A percentile compares a stretch with the other conserved stretches of the same genome.
Conservation (phyloP, 2,888 invertebrate genomes). For the Aleiodes leptofemur region DNA sequence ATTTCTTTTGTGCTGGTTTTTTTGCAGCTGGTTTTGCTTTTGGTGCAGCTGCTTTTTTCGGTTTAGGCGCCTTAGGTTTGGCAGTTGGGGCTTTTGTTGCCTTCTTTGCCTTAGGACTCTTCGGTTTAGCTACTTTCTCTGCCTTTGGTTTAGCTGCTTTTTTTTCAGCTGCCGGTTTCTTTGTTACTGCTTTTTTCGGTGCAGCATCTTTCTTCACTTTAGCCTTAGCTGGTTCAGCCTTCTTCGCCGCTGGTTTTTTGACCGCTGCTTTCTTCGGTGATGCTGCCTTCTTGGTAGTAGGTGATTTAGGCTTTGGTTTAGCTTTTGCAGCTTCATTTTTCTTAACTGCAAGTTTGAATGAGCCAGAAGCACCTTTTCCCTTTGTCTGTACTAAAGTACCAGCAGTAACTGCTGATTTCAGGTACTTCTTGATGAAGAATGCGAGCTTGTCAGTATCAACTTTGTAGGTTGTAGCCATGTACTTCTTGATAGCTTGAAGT, state of each 20-base stretch:
- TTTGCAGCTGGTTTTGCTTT: slow-evolving; percentile 33
- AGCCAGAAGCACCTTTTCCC: slow-evolving; percentile 76
- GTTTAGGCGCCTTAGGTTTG: slow-evolving; percentile 43
- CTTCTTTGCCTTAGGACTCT: slow-evolving; percentile 51
- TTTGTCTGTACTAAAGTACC: slow-evolving; percentile 77
- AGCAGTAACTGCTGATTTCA: slow-evolving; percentile 77
- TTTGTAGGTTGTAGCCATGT: slow-evolving; percentile 78
- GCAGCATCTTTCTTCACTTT: slow-evolving; percentile 56
- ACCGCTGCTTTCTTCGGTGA: slow-evolving; percentile 41
- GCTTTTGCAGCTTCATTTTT: slow-evolving; percentile 48
- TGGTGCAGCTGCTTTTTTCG: slow-evolving; percentile 10
- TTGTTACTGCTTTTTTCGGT: slow-evolving; percentile 54
- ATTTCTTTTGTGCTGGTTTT: slow-evolving; percentile 41
- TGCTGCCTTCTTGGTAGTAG: slow-evolving; percentile 43
- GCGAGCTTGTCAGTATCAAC: slow-evolving; percentile 78
- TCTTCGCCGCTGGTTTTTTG: slow-evolving; percentile 56
- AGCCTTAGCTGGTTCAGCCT: slow-evolving; percentile 54
- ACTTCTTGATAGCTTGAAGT: slow-evolving; percentile 79
- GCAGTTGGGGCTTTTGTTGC: slow-evolving; percentile 45
- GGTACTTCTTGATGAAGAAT: slow-evolving; percentile 78
- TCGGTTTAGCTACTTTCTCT: slow-evolving; percentile 50
- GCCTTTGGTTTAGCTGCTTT: slow-evolving; percentile 56
- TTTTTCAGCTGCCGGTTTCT: slow-evolving; percentile 40
- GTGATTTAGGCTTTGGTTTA: slow-evolving; percentile 35
- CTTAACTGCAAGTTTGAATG: slow-evolving; percentile 72